Base-by-base conservation (phyloP, 2,797 vertebrate genomes). In the Rhynchotus rufescens region DNA sequence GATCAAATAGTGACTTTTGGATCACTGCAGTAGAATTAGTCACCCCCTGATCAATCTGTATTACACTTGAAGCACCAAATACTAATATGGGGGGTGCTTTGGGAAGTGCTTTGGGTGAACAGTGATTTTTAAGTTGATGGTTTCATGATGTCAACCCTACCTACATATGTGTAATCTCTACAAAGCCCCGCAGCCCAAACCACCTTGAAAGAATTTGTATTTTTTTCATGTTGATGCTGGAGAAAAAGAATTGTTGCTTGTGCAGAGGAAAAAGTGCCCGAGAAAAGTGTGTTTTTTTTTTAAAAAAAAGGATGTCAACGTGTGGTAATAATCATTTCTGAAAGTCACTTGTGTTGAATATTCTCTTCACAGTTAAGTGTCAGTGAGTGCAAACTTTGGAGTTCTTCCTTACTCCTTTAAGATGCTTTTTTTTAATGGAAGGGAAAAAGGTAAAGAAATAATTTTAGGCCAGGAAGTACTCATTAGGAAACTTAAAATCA, bases 301-400 rank as follows among this genome's bases (percentile, higher is more conserved):
- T 20, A 36, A 49, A 12, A 17, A 65, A 69, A 80, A 74, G 11
- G 0, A 65, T 86, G 86, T 79, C 42, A 79, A 7, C 60, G 19
- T 38, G 69, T 84, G 44, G 22, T 82, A 45, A 45, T 49, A 94
- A 82, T 88, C 44, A 54, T 52, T 20, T 92, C 36, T 49, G 67
- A 88, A 74, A 45, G 22, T 74, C 65, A 85, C 36, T 56, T 87
- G 59, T 76, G 26, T 22, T 59, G 28, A 5, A 19, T 79, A 88
- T 65, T 84, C 65, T 65, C 21, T 64, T 91, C 47, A 49, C 61
- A 61, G 40, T 3, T 1, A 67, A 80, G 12, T 60, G 26, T 60
- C 74, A 47, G 1, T 67, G 78, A 74, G 44, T 57, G n/a, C 61
- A 77, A 68, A 84, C 22, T 67, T 71, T 40, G 66, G 42, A 67